phyloP scores from a whole-genome alignment of 2,888 invertebrate species.

The Callimorpha dominula region DNA sequence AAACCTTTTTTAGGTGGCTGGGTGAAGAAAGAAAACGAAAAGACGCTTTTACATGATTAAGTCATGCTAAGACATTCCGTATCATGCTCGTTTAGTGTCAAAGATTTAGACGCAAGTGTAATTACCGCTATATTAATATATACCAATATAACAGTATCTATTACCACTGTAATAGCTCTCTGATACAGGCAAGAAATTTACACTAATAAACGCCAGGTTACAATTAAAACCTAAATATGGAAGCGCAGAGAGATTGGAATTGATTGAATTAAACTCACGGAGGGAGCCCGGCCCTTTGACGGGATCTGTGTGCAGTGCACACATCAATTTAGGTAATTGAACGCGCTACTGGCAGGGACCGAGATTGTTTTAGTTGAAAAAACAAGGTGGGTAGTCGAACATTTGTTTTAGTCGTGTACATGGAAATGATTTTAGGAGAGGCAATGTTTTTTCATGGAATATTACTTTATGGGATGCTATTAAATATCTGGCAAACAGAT shows the following conservation, averaged over 20 bases:
- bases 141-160: not conserved
- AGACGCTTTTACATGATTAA: too few relatives aligned
- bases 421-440: conserved; percentile 11
- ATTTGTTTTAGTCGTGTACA: conserved; percentile 16
- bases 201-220: conserved; percentile 34
- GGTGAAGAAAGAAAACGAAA: too few relatives aligned
- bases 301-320: conserved; percentile 78
- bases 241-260: conserved; percentile 53
- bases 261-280: conserved; percentile 78
- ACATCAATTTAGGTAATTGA: conserved; percentile 84
- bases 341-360: conserved; percentile 50
- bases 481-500: not conserved
- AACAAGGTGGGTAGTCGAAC: conserved; percentile 11
- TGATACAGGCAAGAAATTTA: conserved; percentile 17
- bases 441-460: not conserved
- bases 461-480: not conserved
- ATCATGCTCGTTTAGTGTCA: not conserved
- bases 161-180: not conserved
- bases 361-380: conserved; percentile 37
- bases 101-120: not conserved
- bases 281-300: conserved; percentile 69
- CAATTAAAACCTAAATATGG: conserved; percentile 52
- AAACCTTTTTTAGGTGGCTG: too few relatives aligned
- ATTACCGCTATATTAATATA: not conserved
- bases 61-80: too few relatives aligned